Percentiles rank a stretch among this genome's conserved stretches.
phyloP scores from a whole-genome alignment of 23 tunicate genomes.

The Ascidia mentula region DNA sequence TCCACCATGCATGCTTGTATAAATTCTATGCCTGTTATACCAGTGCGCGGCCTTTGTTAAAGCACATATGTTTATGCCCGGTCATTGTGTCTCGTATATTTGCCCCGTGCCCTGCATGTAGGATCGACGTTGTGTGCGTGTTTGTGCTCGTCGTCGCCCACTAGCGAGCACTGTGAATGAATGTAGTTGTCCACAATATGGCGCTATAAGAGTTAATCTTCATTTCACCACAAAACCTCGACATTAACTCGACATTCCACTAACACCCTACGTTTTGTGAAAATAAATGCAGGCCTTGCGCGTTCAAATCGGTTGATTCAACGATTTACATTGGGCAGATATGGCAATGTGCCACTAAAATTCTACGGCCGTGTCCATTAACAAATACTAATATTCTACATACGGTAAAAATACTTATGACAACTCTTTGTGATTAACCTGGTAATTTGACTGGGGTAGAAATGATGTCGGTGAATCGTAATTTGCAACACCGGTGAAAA shows the following conservation, averaged over 20 bases:
- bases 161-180: background rate
- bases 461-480: background rate
- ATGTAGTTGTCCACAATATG: background rate
- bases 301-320: background rate
- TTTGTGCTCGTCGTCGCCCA: background rate
- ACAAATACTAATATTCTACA: background rate
- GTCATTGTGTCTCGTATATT: too few relatives aligned
- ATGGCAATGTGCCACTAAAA: background rate
- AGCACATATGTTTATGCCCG: too few relatives aligned
- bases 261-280: background rate
- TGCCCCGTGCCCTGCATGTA: too few relatives aligned
- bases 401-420: too few relatives aligned
- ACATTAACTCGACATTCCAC: background rate
- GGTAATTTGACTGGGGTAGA: background rate
- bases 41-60: background rate
- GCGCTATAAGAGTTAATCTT: background rate
- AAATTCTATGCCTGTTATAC: background rate
- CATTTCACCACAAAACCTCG: background rate
- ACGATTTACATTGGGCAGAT: background rate
- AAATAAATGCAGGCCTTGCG: background rate
- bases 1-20: background rate
- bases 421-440: too few relatives aligned
- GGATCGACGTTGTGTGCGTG: background rate
- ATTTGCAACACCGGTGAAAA: background rate
- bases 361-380: background rate